A percentile compares a stretch with the other conserved stretches of the same genome.
Evolutionary conservation across 1,140 invertebrate genomes (phyloP).

Genomic region (Phenacoccus solenopsis): DNA sequence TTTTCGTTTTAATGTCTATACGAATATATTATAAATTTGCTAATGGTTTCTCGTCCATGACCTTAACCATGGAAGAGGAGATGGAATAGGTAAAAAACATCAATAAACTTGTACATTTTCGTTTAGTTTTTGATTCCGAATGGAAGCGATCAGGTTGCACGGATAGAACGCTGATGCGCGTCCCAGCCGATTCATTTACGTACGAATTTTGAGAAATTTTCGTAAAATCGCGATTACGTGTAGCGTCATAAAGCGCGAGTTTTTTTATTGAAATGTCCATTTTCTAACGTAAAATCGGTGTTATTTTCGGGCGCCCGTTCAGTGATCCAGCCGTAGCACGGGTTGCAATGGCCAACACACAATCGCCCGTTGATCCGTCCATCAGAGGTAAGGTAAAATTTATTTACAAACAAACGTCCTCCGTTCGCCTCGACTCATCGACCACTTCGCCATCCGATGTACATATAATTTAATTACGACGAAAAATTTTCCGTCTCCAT

Average conservation of each 20-base stretch:
- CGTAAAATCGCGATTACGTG: too few species aligned
- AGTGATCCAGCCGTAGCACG: not conserved
- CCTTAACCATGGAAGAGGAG: slow-evolving; percentile 1
- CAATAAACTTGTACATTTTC: not conserved
- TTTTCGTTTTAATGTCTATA: not conserved
- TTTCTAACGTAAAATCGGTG: not conserved
- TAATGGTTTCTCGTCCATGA: slow-evolving; percentile 1
- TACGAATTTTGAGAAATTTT: too few species aligned
- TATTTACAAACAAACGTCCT: too few species aligned
- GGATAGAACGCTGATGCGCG: not conserved
- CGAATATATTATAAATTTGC: slow-evolving; percentile 3
- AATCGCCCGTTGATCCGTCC: not conserved
- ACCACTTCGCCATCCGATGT: too few species aligned
- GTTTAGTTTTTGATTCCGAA: not conserved
- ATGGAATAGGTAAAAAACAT: not conserved
- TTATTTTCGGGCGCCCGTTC: not conserved
- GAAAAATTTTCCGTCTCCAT: too few species aligned
- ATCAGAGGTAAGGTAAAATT: not conserved
- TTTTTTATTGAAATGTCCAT: not conserved
- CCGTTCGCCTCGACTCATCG: too few species aligned
- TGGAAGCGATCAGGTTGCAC: not conserved
- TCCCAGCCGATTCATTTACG: not conserved
- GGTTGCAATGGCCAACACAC: not conserved
- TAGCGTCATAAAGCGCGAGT: too few species aligned
- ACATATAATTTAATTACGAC: too few species aligned